phyloP scores from a whole-genome alignment of 2,888 invertebrate genomes.

The Maniola hyperantus region DNA sequence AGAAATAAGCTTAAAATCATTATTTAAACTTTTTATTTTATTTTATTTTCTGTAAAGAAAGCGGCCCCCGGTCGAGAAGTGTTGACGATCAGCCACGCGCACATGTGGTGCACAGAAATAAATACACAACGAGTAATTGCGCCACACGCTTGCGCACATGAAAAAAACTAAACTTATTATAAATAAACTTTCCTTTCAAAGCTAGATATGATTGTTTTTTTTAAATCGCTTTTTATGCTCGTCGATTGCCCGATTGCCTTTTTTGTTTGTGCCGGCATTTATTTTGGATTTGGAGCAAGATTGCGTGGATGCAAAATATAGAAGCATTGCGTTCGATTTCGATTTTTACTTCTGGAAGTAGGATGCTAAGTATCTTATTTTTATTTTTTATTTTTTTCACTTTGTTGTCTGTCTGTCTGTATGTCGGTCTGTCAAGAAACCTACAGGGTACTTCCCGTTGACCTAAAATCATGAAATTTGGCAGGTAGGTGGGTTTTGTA shows the following conservation, averaged over 20 bases:
- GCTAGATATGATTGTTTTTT: conserved; percentile 49
- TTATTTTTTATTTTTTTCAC: too few relatives aligned
- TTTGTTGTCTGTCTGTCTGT: too few relatives aligned
- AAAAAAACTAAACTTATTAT: conserved; percentile 62
- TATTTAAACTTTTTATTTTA: too few relatives aligned
- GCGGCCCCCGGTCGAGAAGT: conserved; percentile 51
- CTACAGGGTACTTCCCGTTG: too few relatives aligned
- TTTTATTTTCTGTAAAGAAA: conserved; percentile 10
- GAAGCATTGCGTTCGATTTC: not conserved
- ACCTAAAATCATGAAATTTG: too few relatives aligned
- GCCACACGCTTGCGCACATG: conserved; percentile 69
- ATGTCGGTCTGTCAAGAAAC: too few relatives aligned
- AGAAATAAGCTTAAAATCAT: too few relatives aligned
- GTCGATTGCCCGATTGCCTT: conserved; percentile 27
- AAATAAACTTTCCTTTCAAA: conserved; percentile 78
- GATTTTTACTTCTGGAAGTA: too few relatives aligned
- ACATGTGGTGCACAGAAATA: conserved; percentile 76
- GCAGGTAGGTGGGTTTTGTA: too few relatives aligned
- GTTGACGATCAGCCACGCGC: conserved; percentile 56
- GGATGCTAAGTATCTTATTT: too few relatives aligned
- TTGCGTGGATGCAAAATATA: conserved; percentile 9
- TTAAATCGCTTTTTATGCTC: conserved; percentile 30
- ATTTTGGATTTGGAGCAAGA: conserved; percentile 18
- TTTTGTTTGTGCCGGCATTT: conserved; percentile 14
- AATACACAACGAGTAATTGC: conserved; percentile 75